These are phyloP conservation scores for Huso huso DNA, from an alignment of 2,797 vertebrate genomes.

Conservation along the genomic window DNA sequence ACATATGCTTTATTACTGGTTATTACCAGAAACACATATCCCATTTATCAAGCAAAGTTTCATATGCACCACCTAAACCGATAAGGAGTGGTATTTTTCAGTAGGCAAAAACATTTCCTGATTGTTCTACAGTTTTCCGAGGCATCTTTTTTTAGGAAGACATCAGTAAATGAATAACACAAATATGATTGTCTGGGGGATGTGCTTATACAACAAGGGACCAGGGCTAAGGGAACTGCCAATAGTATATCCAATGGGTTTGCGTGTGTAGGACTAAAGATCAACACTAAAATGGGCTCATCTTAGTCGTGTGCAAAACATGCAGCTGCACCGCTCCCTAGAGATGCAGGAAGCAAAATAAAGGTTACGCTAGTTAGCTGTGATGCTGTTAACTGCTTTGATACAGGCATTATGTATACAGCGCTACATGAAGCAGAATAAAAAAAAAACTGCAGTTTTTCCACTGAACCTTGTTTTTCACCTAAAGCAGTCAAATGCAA, in stretches of 20 bases:
- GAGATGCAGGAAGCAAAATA: conserved; percentile 12
- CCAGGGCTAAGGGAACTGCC: conserved; percentile 6
- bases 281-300: conserved; percentile 17
- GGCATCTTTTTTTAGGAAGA: conserved; percentile 30
- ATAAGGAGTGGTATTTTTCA: too few species aligned
- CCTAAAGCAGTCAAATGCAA: too few species aligned
- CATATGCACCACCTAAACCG: too few species aligned
- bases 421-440: conserved; percentile 11
- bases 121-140: too few species aligned
- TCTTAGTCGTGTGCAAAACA: conserved; percentile 29
- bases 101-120: too few species aligned
- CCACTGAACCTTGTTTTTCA: too few species aligned
- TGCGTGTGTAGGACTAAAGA: conserved; percentile 28
- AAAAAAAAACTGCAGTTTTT: neutral
- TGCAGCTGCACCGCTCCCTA: conserved; percentile 28
- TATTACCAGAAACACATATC: too few species aligned
- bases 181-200: conserved; percentile 30
- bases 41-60: too few species aligned
- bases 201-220: conserved; percentile 11
- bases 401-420: neutral
- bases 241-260: neutral
- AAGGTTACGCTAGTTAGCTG: conserved; percentile 7
- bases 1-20: too few species aligned
- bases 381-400: neutral
- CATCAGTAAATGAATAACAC: neutral